phyloP scores from a whole-genome alignment of 1,140 invertebrate genomes.

The Drosophila lacertosa region DNA sequence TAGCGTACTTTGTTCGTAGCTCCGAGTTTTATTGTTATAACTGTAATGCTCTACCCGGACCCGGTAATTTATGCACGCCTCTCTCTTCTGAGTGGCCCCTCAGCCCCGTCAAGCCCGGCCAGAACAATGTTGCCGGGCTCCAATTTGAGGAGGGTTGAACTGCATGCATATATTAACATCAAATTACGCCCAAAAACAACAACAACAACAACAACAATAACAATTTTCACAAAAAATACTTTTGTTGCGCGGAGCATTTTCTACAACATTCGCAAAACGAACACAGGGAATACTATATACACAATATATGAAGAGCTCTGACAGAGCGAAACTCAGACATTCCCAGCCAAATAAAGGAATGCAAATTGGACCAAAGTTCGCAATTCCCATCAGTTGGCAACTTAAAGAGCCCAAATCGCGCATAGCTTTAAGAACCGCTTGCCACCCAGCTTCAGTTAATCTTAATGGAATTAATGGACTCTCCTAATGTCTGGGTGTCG shows the following conservation, averaged over 20 bases:
- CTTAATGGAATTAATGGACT: slow-evolving; percentile 4
- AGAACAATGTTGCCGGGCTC: slow-evolving; percentile 3
- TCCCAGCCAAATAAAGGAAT: slow-evolving; percentile 42
- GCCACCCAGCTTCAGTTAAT: not conserved
- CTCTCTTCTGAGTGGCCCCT: not conserved
- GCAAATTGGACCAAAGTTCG: slow-evolving; percentile 18
- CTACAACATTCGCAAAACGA: slow-evolving; percentile 3
- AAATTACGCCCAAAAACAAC: slow-evolving; percentile 59
- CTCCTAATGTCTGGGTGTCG: not conserved
- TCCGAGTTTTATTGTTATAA: slow-evolving; percentile 50
- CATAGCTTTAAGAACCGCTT: slow-evolving; percentile 35
- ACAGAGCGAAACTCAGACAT: slow-evolving; percentile 22
- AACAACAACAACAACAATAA: slow-evolving; percentile 9
- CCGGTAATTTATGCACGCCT: slow-evolving; percentile 50
- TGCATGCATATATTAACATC: slow-evolving; percentile 74
- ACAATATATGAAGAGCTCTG: slow-evolving; percentile 9
- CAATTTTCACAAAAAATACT: slow-evolving; percentile 24
- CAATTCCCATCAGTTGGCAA: not conserved
- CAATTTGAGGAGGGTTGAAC: slow-evolving; percentile 26
- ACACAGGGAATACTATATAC: not conserved
- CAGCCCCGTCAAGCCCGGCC: too few relatives aligned
- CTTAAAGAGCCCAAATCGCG: not conserved
- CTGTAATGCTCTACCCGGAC: slow-evolving; percentile 30
- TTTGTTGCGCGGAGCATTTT: slow-evolving; percentile 3
- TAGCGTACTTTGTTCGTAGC: slow-evolving; percentile 15